Conservation (phyloP, 2,113 vertebrate genomes). For the Melierax canorus region DNA sequence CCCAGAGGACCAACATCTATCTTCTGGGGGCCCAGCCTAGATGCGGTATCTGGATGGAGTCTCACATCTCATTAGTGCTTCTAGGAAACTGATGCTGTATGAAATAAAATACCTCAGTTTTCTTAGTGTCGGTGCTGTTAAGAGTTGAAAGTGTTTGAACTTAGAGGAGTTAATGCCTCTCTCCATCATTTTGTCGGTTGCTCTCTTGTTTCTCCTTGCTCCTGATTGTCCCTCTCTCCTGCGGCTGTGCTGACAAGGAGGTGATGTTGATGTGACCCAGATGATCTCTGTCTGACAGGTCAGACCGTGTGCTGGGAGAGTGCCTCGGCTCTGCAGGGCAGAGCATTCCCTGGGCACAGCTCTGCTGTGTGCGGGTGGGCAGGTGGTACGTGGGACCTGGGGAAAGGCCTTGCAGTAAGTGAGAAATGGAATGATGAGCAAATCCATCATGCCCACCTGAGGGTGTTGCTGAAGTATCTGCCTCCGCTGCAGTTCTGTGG, state of each 20-base stretch:
- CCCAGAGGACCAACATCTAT: background rate
- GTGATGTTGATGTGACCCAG: accelerated
- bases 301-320: background rate
- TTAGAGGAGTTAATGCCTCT: background rate
- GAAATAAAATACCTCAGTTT: background rate
- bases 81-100: background rate
- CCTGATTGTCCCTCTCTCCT: background rate
- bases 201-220: background rate
- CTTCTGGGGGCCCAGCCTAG: background rate
- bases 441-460: background rate
- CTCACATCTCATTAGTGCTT: background rate
- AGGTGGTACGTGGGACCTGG: background rate
- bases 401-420: background rate
- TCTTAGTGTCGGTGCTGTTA: background rate
- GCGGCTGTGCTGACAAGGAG: background rate
- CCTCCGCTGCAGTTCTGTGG: background rate
- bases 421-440: background rate
- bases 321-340: background rate
- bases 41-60: background rate
- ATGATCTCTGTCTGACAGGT: background rate
- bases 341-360: background rate
- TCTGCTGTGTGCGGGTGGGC: background rate
- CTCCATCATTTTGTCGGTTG: background rate
- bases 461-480: background rate
- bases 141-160: background rate